Evolutionary conservation across 53 echinoderm and acorn worm species (phyloP).

Genomic region (Apostichopus leukothele): DNA sequence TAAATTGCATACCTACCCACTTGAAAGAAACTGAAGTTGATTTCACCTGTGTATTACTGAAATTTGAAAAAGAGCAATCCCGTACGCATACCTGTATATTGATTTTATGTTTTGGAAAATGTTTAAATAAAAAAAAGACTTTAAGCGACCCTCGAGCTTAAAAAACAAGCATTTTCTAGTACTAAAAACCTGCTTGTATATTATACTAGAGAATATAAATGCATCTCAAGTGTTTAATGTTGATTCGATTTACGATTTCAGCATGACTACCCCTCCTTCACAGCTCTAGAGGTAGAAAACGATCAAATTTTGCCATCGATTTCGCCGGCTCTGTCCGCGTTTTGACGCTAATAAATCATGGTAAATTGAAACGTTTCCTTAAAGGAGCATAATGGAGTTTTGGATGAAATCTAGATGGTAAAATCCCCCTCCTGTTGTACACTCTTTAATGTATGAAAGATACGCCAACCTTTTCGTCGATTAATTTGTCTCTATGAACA

Average conservation of each 20-base stretch:
- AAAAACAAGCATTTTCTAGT: background rate
- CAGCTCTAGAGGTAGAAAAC: background rate
- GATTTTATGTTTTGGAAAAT: background rate
- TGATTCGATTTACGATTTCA: constrained; percentile 28
- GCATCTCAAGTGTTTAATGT: constrained; percentile 13
- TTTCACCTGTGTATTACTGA: no score
- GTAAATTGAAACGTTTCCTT: constrained; percentile 12
- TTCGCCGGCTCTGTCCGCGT: background rate
- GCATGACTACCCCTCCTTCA: constrained; percentile 8
- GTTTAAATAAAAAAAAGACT: background rate
- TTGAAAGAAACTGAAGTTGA: no score
- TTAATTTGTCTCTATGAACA: no score
- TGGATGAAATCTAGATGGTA: no score
- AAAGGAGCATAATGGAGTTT: background rate
- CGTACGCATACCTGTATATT: background rate
- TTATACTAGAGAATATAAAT: background rate
- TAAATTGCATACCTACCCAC: no score
- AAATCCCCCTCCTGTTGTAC: no score
- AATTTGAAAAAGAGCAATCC: no score
- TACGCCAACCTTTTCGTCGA: no score
- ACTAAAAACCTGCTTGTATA: background rate
- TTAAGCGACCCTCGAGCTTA: background rate
- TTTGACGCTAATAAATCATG: constrained; percentile 25
- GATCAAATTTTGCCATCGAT: constrained; percentile 38
- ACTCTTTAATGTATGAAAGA: no score